phyloP scores from a whole-genome alignment of 2,797 vertebrate genomes.

The Lacerta viridis region DNA sequence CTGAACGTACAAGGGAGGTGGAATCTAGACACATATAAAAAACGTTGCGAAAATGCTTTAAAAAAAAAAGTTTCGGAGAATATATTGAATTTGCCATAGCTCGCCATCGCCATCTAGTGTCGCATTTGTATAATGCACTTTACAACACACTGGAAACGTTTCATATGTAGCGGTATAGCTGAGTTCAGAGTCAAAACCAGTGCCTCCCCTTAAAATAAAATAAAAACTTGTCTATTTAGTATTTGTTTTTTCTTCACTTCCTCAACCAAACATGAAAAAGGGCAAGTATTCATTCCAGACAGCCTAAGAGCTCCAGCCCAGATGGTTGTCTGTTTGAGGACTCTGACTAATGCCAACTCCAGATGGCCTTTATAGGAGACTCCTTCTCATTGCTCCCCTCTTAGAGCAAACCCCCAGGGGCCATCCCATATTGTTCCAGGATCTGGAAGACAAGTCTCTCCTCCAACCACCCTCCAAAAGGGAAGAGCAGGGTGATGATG shows the following conservation, averaged over 20 bases:
- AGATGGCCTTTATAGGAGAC: background rate
- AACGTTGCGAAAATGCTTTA: too few relatives aligned
- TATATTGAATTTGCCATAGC: too few relatives aligned
- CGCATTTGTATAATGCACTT: too few relatives aligned
- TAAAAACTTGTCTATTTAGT: too few relatives aligned
- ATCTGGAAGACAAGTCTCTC: background rate
- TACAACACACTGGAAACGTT: too few relatives aligned
- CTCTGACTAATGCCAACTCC: background rate
- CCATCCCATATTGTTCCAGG: background rate
- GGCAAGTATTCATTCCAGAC: background rate
- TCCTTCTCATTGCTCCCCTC: background rate
- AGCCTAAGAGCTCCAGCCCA: background rate
- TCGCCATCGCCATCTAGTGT: too few relatives aligned
- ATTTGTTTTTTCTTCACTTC: too few relatives aligned
- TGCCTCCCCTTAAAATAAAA: too few relatives aligned
- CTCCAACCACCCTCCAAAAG: background rate
- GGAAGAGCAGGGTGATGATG: fast-evolving
- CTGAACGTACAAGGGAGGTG: background rate
- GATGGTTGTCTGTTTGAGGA: background rate
- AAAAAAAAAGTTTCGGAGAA: too few relatives aligned
- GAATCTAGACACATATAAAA: background rate
- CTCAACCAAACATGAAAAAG: too few relatives aligned
- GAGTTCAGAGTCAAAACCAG: too few relatives aligned
- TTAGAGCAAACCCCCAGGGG: background rate
- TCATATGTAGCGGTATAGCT: too few relatives aligned